Percentiles rank a stretch among this genome's conserved stretches.
Conservation (phyloP, 1,140 invertebrate species). For the Drosophila nigrodunni region DNA sequence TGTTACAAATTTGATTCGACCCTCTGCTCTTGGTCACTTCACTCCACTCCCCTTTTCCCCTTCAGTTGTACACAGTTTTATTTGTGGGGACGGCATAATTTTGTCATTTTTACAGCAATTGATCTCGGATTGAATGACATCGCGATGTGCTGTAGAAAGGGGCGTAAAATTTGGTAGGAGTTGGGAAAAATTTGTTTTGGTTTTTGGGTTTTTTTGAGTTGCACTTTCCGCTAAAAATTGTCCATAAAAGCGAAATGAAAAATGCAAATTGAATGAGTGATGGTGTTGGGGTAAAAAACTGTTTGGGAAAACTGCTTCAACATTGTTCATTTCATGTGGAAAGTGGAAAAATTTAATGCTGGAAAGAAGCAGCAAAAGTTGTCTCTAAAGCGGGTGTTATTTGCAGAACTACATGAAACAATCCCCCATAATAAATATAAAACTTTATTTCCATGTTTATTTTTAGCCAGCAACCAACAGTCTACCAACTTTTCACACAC, state of each 20-base stretch:
- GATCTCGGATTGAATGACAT: slow-evolving; percentile 77
- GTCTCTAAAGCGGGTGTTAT: slow-evolving; percentile 21
- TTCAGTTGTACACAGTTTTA: not conserved
- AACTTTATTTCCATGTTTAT: slow-evolving; percentile 73
- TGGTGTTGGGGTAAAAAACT: not conserved
- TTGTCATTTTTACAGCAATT: slow-evolving; percentile 82
- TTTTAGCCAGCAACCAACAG: slow-evolving; percentile 68
- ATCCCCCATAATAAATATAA: slow-evolving; percentile 67
- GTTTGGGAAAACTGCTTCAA: not conserved
- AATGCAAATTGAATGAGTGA: slow-evolving; percentile 70
- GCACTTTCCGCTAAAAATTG: slow-evolving; percentile 43
- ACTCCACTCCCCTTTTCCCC: not conserved
- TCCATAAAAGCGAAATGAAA: slow-evolving; percentile 70
- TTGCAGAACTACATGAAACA: slow-evolving; percentile 50
- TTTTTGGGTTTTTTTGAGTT: slow-evolving; percentile 26
- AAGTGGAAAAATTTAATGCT: slow-evolving; percentile 35
- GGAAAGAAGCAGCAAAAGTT: not conserved
- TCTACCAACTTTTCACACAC: slow-evolving; percentile 58
- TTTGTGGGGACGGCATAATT: slow-evolving; percentile 59
- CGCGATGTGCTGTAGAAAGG: slow-evolving; percentile 17
- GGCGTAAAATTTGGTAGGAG: not conserved
- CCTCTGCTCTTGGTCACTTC: slow-evolving; percentile 7
- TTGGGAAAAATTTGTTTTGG: slow-evolving; percentile 44
- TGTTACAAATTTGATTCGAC: slow-evolving; percentile 47
- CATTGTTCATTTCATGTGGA: slow-evolving; percentile 32